Evolutionary conservation across 2,888 invertebrate genomes (phyloP).

Genomic region (Cephus rjabovi): DNA sequence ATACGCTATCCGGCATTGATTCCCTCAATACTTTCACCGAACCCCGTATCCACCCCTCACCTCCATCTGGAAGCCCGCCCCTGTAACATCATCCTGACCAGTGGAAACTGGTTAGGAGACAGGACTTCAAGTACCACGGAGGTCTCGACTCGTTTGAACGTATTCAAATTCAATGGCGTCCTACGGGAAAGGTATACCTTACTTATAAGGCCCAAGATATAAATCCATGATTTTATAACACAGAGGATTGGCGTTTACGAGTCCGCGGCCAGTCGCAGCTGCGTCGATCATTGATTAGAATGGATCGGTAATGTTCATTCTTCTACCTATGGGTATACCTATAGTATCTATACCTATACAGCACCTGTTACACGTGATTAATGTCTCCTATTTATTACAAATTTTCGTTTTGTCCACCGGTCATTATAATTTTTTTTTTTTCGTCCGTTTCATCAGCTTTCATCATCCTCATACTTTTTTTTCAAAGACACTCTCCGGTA

Average conservation of each 20-base stretch:
- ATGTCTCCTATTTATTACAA: not conserved
- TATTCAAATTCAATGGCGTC: conserved; percentile 1
- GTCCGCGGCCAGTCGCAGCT: conserved; percentile 37
- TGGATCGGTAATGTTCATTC: conserved; percentile 32
- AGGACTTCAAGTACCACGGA: not conserved
- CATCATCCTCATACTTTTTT: not conserved
- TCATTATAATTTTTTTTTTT: not conserved
- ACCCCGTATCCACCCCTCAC: not conserved
- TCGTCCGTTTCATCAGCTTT: not conserved
- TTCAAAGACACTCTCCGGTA: not conserved
- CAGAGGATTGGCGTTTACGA: conserved; percentile 42
- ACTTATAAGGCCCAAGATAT: conserved; percentile 20
- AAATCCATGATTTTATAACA: conserved; percentile 48
- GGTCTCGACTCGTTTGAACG: not conserved
- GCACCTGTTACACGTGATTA: conserved; percentile 8
- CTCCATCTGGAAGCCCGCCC: not conserved
- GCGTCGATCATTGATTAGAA: conserved; percentile 44
- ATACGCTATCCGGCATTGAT: not conserved
- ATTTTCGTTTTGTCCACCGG: not conserved
- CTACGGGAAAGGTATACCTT: not conserved
- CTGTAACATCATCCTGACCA: not conserved
- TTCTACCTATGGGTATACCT: conserved; percentile 20
- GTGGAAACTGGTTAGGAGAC: not conserved
- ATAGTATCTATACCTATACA: not conserved
- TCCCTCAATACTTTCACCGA: not conserved